Evolutionary conservation across 1,140 invertebrate species (phyloP), one percentile per base, ranked within the genome.

Genomic region (Macrobrachium nipponense): DNA sequence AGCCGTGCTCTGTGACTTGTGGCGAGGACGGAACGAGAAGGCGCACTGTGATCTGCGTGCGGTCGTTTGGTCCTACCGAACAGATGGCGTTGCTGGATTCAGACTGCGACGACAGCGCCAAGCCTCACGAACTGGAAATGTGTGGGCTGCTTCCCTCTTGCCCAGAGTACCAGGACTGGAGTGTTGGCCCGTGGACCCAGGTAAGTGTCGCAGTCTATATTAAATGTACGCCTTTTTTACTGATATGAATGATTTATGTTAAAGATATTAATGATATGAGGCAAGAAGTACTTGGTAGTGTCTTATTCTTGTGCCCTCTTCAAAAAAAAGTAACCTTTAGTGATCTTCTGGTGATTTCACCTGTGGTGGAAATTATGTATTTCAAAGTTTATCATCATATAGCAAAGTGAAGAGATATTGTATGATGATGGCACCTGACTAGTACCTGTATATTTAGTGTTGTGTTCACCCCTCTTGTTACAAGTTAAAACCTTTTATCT

Each of bases 1-100:
- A 96, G 89, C 93, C 95, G 87, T 97, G 96, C 89, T 94, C 95
- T 3, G 93, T 95, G 0, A 95, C 94, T 2, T 97, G 96, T 89
- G 94, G 94, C 8, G 90, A 91, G 0, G 91, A 93, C 2, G 92
- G 93, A 15, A 91, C 93, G 20, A 92, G 94, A 59, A 92, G 94
- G 11, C 91, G 96, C 51, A 95, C 94, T 18, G 94, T 96, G 2
- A 94, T 96, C 90, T 97, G 96, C 90, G 93, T 96, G 3, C 80
- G 88, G 3, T 91, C 91, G 14, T 91, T 93, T 6, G 92, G 92
- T 23, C 92, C 93, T 83, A 94, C 93, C 44, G 93, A 94, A 79
- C 93, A 94, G 84, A 93, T 95, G 72, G 95, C 95, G 0, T 91
- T 96, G 18, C 93, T 94, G 7, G 95, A 96, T 90, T 90, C 91